Evolutionary conservation across 2,888 invertebrate species (phyloP).

Genomic region (Zele albiditarsus): DNA sequence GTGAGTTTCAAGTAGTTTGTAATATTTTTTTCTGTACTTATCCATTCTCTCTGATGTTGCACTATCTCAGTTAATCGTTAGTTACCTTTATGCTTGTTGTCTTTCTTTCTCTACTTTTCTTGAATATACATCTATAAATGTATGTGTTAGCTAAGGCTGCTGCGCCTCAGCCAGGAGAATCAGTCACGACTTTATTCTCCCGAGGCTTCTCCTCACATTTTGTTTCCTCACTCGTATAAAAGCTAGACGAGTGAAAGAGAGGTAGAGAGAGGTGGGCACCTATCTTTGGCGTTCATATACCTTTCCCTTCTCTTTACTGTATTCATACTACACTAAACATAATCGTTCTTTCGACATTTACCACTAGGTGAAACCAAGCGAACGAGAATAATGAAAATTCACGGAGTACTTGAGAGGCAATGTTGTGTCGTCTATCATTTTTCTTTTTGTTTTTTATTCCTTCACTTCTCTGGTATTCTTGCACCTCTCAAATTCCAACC

Average conservation of each 20-base stretch:
- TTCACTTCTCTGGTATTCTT: not conserved
- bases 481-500: slow-evolving; percentile 31
- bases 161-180: slow-evolving; percentile 31
- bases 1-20: slow-evolving; percentile 30
- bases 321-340: slow-evolving; percentile 27
- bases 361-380: slow-evolving; percentile 4
- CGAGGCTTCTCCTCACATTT: slow-evolving; percentile 24
- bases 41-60: slow-evolving; percentile 7
- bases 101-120: not conserved
- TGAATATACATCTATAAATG: not conserved
- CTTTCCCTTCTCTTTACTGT: slow-evolving; percentile 40
- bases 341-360: slow-evolving; percentile 45
- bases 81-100: slow-evolving; percentile 24
- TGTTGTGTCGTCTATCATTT: not conserved
- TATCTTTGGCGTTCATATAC: slow-evolving; percentile 28
- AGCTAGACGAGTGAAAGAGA: not conserved
- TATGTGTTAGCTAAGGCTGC: slow-evolving; percentile 1
- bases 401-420: not conserved
- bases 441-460: slow-evolving; percentile 7
- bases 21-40: slow-evolving; percentile 11
- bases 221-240: not conserved
- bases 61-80: slow-evolving; percentile 17
- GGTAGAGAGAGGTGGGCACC: not conserved
- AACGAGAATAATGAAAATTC: slow-evolving; percentile 29
- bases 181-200: slow-evolving; percentile 42